These are phyloP conservation scores for Taxidea taxus DNA, from an alignment of 2,113 vertebrate species.

Conservation along the genomic window DNA sequence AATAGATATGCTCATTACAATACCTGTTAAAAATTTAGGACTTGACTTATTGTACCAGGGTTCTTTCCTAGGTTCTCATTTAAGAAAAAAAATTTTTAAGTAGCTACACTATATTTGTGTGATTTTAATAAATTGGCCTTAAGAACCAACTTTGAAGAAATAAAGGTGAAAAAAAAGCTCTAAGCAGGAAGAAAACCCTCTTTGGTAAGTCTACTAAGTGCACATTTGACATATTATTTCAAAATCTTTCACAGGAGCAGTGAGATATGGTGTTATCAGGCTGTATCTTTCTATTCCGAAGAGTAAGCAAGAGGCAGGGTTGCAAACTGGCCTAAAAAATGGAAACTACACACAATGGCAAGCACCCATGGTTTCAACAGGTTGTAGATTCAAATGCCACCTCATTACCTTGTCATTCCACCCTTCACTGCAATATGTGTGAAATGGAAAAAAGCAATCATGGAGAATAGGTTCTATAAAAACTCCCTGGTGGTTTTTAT, in stretches of 20 bases:
- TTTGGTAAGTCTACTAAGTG: background rate
- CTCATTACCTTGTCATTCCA: background rate
- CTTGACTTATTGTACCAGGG: background rate
- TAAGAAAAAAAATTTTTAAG: background rate
- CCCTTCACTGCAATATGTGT: background rate
- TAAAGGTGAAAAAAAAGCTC: background rate
- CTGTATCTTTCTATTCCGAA: background rate
- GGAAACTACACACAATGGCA: background rate
- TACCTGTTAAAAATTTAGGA: background rate
- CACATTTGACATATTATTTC: background rate
- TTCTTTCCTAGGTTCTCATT: background rate
- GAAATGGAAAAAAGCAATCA: background rate
- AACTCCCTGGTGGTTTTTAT: background rate
- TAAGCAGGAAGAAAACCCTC: background rate
- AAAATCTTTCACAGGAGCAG: background rate
- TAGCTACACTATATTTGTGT: background rate
- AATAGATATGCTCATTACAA: slow-evolving; percentile 13
- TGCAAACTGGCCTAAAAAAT: background rate
- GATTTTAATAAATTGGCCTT: background rate
- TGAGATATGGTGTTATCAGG: background rate
- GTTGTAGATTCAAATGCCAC: background rate
- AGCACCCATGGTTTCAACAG: background rate
- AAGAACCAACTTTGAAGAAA: background rate
- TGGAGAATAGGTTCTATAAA: background rate
- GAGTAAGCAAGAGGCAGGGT: background rate